Evolutionary conservation across 2,888 invertebrate genomes (phyloP).

Genomic region (Tetheella fluctuosa): DNA sequence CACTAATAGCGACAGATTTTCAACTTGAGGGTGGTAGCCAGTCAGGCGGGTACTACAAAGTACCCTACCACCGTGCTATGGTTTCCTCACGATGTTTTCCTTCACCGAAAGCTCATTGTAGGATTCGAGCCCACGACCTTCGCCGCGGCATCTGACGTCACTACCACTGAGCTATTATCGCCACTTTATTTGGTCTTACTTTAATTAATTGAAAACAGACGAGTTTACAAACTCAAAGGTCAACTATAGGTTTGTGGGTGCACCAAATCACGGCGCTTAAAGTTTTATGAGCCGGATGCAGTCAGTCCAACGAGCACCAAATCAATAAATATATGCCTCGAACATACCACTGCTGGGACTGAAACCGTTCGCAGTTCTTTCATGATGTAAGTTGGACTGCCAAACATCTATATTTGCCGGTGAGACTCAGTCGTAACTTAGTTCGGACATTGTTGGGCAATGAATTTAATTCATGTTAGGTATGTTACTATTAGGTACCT

Average conservation of each 20-base stretch:
- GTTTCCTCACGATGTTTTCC: too few species aligned
- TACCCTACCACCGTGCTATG: too few species aligned
- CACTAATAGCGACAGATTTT: too few species aligned
- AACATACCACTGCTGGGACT: not conserved
- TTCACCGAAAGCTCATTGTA: too few species aligned
- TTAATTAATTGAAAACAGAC: not conserved
- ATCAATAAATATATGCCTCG: constrained; percentile 25
- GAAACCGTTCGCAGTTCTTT: not conserved
- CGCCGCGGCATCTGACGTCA: too few species aligned
- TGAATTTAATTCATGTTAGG: too few species aligned
- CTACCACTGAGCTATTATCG: too few species aligned
- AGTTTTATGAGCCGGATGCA: constrained; percentile 52
- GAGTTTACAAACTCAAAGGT: constrained; percentile 16
- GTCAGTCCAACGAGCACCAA: constrained; percentile 24
- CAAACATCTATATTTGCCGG: not conserved
- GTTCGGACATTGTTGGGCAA: too few species aligned
- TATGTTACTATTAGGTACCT: too few species aligned
- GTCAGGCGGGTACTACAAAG: too few species aligned
- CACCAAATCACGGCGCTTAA: constrained; percentile 47
- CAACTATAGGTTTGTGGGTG: constrained; percentile 35
- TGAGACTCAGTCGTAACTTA: not conserved
- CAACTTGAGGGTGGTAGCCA: too few species aligned
- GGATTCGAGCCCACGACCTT: too few species aligned
- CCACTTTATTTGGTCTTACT: not conserved
- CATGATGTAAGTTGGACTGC: not conserved